phyloP scores from a whole-genome alignment of 2,888 invertebrate species.

The Formica aserva region DNA sequence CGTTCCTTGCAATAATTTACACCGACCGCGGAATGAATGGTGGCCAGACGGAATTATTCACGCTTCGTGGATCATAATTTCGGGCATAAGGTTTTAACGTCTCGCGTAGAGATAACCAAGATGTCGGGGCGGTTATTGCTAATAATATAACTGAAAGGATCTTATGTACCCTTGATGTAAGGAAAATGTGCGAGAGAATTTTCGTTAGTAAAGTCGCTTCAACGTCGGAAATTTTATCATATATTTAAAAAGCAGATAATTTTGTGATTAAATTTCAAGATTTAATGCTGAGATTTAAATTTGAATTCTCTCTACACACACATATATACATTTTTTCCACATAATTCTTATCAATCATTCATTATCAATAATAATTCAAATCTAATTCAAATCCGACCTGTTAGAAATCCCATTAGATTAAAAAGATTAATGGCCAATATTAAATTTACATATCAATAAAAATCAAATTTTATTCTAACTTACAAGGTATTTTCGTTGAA shows the following conservation, averaged over 20 bases:
- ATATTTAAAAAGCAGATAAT: constrained; percentile 25
- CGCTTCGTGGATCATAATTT: constrained; percentile 75
- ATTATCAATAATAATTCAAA: background rate
- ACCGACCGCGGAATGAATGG: constrained; percentile 78
- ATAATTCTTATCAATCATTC: constrained; percentile 2
- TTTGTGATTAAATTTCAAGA: background rate
- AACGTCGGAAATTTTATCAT: background rate
- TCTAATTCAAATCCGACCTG: background rate
- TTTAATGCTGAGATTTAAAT: constrained; percentile 14
- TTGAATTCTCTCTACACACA: background rate
- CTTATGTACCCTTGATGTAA: background rate
- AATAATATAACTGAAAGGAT: constrained; percentile 23
- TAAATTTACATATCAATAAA: background rate
- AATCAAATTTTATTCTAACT: constrained; percentile 1
- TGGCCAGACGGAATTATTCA: constrained; percentile 82
- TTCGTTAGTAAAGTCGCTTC: constrained; percentile 10
- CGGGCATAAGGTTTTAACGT: constrained; percentile 61
- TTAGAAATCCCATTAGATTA: background rate
- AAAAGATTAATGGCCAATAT: constrained; percentile 6
- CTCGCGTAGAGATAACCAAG: constrained; percentile 43
- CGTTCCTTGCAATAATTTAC: constrained; percentile 80
- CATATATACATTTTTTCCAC: background rate
- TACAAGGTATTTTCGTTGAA: background rate
- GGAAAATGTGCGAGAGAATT: background rate
- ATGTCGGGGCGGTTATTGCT: constrained; percentile 38